Conservation (phyloP, 2,888 invertebrate genomes). For the Penaeus monodon region DNA sequence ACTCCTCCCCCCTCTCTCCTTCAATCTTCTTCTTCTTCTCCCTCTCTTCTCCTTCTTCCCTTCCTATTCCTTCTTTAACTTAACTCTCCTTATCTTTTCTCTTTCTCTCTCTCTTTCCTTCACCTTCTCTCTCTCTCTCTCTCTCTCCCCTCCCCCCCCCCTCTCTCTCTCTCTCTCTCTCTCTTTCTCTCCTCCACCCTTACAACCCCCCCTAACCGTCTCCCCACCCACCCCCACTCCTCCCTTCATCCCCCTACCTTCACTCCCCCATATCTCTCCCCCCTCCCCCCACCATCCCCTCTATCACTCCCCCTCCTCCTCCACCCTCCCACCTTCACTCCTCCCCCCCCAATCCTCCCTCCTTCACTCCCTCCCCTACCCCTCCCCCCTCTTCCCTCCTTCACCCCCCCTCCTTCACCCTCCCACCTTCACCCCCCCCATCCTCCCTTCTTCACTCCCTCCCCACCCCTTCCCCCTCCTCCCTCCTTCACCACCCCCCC, state of each 20-base stretch:
- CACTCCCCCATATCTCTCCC: neutral
- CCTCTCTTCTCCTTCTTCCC: neutral
- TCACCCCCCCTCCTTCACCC: too few species aligned
- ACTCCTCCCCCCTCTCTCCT: neutral
- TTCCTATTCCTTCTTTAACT: too few species aligned
- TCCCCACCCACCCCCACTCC: neutral
- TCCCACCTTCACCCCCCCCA: too few species aligned
- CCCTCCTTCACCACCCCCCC: too few species aligned
- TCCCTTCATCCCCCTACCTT: neutral
- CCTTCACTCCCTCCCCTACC: too few species aligned
- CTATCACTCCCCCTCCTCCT: too few species aligned
- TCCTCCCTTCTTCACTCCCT: too few species aligned
- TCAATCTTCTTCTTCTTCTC: neutral
- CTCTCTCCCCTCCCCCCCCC: neutral
- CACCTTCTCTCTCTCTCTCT: neutral
- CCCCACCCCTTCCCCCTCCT: too few species aligned
- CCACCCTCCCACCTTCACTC: too few species aligned
- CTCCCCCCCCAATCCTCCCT: too few species aligned
- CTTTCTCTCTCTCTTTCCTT: neutral
- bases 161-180: neutral
- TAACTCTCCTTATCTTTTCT: too few species aligned
- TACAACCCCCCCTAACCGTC: neutral
- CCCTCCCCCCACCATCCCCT: neutral
- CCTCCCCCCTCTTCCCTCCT: too few species aligned
- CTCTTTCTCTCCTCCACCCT: neutral